Evolutionary conservation across 2,797 vertebrate genomes (phyloP).

Genomic region (Triplophysa bombifrons): DNA sequence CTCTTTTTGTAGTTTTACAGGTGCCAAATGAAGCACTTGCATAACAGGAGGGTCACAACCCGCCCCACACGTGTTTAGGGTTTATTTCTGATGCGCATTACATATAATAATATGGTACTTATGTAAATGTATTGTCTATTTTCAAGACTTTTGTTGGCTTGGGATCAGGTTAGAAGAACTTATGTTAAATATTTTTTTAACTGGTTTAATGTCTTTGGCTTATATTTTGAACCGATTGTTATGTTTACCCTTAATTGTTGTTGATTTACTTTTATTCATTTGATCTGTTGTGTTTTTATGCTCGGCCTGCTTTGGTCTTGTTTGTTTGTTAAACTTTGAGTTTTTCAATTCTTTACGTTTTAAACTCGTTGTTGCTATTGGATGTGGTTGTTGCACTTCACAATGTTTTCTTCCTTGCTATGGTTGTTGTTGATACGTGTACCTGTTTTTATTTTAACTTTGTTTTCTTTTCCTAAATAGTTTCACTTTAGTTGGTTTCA

Average conservation of each 20-base stretch:
- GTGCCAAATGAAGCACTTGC: slow-evolving; percentile 12
- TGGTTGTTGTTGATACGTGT: background rate
- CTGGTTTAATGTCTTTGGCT: background rate
- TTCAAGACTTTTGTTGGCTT: background rate
- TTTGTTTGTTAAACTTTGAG: background rate
- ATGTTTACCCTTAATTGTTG: background rate
- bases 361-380: background rate
- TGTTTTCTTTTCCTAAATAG: slow-evolving; percentile 6
- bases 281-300: background rate
- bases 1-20: background rate
- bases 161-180: background rate
- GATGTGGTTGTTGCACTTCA: background rate
- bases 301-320: background rate
- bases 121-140: background rate
- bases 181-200: background rate
- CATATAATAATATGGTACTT: background rate
- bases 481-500: slow-evolving; percentile 33
- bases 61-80: background rate
- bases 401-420: background rate
- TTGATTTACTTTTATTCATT: background rate
- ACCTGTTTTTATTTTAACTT: slow-evolving; percentile 1
- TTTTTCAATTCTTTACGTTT: background rate
- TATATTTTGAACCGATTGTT: background rate
- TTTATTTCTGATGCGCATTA: background rate
- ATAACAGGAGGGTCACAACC: background rate